Conservation (phyloP, 2,797 vertebrate genomes). For the Protosalanx chinensis region DNA sequence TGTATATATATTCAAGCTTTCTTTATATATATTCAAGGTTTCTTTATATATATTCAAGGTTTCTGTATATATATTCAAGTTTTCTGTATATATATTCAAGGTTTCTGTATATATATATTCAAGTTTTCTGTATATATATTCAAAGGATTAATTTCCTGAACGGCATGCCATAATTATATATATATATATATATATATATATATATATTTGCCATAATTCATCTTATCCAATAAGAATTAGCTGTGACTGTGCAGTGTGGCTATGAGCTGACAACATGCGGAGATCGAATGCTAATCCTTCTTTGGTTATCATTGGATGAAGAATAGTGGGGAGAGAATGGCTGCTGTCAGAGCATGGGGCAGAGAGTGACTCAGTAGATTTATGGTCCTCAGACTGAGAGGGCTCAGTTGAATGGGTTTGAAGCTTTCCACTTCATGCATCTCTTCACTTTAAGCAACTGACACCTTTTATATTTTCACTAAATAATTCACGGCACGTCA, state of each 20-base stretch:
- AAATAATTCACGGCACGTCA: slow-evolving; percentile 5
- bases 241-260: slow-evolving; percentile 13
- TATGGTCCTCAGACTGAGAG: slow-evolving; percentile 24
- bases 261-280: slow-evolving; percentile 23
- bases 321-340: not conserved
- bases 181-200: too few relatives aligned
- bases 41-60: too few relatives aligned
- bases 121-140: too few relatives aligned
- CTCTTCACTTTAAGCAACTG: slow-evolving; percentile 14
- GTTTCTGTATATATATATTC: too few relatives aligned
- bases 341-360: slow-evolving; percentile 8
- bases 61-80: too few relatives aligned
- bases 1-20: too few relatives aligned
- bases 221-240: slow-evolving; percentile 17
- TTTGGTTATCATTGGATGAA: slow-evolving; percentile 18
- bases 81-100: too few relatives aligned
- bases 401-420: slow-evolving; percentile 9
- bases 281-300: slow-evolving; percentile 19
- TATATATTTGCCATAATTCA: not conserved
- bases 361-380: slow-evolving; percentile 17
- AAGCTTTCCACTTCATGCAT: slow-evolving; percentile 17
- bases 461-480: slow-evolving; percentile 14
- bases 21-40: too few relatives aligned
- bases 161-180: too few relatives aligned
- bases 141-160: too few relatives aligned